Evolutionary conservation across 2,888 invertebrate genomes (phyloP), one percentile per base, ranked within the genome.

Genomic region (Chaitophorus viminalis): DNA sequence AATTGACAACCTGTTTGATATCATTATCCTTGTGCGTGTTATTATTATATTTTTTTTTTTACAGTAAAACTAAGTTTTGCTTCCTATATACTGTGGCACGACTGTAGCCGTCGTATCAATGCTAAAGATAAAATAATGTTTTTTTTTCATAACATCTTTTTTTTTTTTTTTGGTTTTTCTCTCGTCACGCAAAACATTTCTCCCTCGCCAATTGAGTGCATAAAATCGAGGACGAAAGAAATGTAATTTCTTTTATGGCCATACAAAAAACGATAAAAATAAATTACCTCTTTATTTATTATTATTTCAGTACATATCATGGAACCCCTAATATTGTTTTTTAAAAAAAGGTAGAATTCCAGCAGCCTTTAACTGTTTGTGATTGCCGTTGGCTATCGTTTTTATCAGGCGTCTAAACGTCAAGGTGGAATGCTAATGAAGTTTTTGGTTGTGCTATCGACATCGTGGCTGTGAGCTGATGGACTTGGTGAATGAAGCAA

Each of bases 241-340:
- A 82, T 54, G 54, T 54, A 82, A 82, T 74, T 82, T 74, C 11
- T 82, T 74, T 82, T 82, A 54, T 54, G 70, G 5, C 33, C n/a
- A n/a, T 74, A 74, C 18, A 54, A 36, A 82, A 17, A 31, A 72
- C 36, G 18, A 82, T 74, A 82, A 82, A 82, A 82, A 54, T 21
- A 72, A 74, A 74, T 54, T 82, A 74, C 54, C 82, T 74, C 72
- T 54, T 74, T 74, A 82, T 82, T 82, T 82, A 82, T 82, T 82
- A 74, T 82, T 54, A 72, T 74, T 82, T 74, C 29, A 36, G 54
- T 82, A 74, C 74, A 36, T 74, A 82, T 74, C 74, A n/a, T n/a
- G 54, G 52, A 82, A 74, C 54, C 29, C 36, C 36, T 82, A 72
- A 36, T 82, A 33, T 29, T 74, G 54, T 54, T 54, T 31, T 72